Percentiles rank a stretch among this genome's conserved stretches.
Conservation (phyloP, 2,888 invertebrate genomes). For the Aromia moschata region DNA sequence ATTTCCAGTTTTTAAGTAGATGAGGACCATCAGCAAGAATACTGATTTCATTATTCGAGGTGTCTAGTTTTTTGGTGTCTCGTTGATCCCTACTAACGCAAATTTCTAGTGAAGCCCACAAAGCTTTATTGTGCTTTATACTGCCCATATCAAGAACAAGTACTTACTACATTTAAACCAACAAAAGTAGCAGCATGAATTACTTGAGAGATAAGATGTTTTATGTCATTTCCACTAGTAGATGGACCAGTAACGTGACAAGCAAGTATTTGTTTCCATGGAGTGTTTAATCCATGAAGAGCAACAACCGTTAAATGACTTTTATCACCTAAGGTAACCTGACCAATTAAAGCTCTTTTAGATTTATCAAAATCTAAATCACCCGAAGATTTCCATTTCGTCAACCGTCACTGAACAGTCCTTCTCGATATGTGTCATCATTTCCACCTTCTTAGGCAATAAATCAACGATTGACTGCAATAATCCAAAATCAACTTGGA, state of each 20-base stretch:
- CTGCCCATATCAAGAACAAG: conserved; percentile 8
- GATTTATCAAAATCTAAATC: conserved; percentile 7
- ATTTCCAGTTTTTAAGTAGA: conserved; percentile 16
- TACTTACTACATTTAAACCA: conserved; percentile 10
- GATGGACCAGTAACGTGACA: conserved; percentile 7
- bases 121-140: conserved; percentile 9
- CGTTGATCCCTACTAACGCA: conserved; percentile 8
- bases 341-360: conserved; percentile 8
- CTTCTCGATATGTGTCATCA: conserved; percentile 1
- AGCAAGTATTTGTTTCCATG: conserved; percentile 9
- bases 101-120: conserved; percentile 5
- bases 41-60: conserved; percentile 6
- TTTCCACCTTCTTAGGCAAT: background rate
- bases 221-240: conserved; percentile 10
- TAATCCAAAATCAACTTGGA: conserved; percentile 9
- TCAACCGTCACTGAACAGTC: conserved; percentile 13
- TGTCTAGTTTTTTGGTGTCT: conserved; percentile 12
- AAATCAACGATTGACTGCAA: conserved; percentile 11
- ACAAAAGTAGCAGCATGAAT: conserved; percentile 13
- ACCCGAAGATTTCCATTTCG: conserved; percentile 9
- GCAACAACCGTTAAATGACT: conserved; percentile 6
- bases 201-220: conserved; percentile 8
- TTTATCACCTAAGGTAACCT: conserved; percentile 9
- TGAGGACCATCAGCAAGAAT: conserved; percentile 7
- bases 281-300: conserved; percentile 5